Base-by-base conservation (phyloP, 2,888 invertebrate species). In the Tetranychus truncatus region DNA sequence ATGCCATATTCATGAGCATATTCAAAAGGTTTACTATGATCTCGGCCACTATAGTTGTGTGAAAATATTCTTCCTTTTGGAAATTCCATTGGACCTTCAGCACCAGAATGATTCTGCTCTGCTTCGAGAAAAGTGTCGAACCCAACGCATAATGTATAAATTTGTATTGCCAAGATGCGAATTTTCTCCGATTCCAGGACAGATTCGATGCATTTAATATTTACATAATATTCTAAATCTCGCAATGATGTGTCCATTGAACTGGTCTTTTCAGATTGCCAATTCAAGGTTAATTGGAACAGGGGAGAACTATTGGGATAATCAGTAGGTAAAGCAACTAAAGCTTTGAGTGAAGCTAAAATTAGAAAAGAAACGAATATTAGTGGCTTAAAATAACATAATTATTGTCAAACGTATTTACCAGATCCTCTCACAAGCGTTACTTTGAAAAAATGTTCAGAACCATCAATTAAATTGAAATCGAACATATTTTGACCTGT, bases 241-340 rank as follows among this genome's bases (percentile, higher is more conserved):
- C 72, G 72, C 15, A 72, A 45, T n/a, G 34, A 4, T 9, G 11
- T 24, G 18, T 72, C 45, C 15, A n/a, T 45, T 72, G 20, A 24
- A n/a, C 72, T 72, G 4, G 72, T 72, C 45, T 45, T 72, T 11
- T 72, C 72, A n/a, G 72, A 34, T 45, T 72, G 72, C 72, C 72
- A 72, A 72, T 45, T 72, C 20, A 24, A 72, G 20, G 20, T 72
- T n/a, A 72, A 34, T 34, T 45, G 46, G 34, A 72, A 72, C 9
- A 72, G 21, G 5, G 72, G 72, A 20, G 6, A 9, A 9, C 45
- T 18, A 15, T 44, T 18, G 18, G 72, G 72, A 44, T 72, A 72
- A 72, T 72, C 20, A 11, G 11, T 24, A 18, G 72, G 46, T n/a
- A 72, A 5, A 9, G 72, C 72, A 72, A 72, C 72, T 4, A n/a